Evolutionary conservation across 2,888 invertebrate genomes (phyloP).

Genomic region (Tenthredo mesomela): DNA sequence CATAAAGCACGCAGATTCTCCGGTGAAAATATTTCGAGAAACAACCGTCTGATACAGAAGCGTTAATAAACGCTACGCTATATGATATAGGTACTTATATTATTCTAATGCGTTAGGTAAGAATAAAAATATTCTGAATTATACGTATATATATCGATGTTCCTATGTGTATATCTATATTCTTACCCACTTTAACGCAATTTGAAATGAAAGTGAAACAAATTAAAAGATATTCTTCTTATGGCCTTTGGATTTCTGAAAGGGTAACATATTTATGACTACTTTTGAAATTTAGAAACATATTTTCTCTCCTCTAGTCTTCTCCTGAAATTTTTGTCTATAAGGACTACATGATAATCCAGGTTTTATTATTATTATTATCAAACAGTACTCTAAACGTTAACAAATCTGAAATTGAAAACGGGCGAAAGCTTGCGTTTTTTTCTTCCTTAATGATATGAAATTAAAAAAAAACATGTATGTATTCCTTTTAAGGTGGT

Average conservation of each 20-base stretch:
- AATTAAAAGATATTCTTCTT: not conserved
- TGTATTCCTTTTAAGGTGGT: not conserved
- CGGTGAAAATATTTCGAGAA: conserved; percentile 77
- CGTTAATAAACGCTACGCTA: not conserved
- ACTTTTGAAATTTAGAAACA: not conserved
- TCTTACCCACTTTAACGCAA: conserved; percentile 3
- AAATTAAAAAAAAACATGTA: not conserved
- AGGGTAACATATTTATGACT: not conserved
- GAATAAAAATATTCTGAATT: conserved; percentile 8
- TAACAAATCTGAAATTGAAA: not conserved
- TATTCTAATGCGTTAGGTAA: conserved; percentile 1
- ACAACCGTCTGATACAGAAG: conserved; percentile 74
- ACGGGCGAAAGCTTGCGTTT: not conserved
- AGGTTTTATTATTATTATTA: not conserved
- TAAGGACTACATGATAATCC: not conserved
- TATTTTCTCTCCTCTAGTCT: not conserved
- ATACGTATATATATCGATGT: conserved; percentile 36
- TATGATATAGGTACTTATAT: conserved; percentile 3
- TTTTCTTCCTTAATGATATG: not conserved
- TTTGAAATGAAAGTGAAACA: not conserved
- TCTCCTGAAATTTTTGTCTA: not conserved
- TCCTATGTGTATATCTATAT: conserved; percentile 3
- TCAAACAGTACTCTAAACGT: not conserved
- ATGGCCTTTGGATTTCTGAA: not conserved
- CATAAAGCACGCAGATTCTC: conserved; percentile 76